Evolutionary conservation across 2,113 vertebrate species (phyloP).

Genomic region (Emydocephalus ijimae): DNA sequence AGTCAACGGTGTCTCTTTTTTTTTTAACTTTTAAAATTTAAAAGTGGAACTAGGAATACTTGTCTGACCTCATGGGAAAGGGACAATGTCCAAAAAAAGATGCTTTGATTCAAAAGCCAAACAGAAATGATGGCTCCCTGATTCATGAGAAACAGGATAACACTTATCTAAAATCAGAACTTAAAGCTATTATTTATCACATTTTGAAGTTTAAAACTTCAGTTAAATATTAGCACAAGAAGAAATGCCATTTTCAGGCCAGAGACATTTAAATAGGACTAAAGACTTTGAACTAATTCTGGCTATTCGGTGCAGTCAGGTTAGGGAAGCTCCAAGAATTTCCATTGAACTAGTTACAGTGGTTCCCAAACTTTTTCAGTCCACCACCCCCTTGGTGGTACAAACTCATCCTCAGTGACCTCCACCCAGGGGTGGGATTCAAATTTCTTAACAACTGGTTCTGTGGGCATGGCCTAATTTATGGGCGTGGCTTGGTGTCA

Average conservation of each 20-base stretch:
- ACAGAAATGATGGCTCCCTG: neutral
- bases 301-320: neutral
- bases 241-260: neutral
- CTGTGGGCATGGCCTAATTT: too few species aligned
- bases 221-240: neutral
- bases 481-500: too few species aligned
- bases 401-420: too few species aligned
- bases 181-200: neutral
- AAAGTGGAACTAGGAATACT: neutral
- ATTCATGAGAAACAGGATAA: neutral
- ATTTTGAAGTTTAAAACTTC: neutral
- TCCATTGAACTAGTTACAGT: too few species aligned
- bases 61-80: neutral
- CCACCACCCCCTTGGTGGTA: too few species aligned
- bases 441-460: too few species aligned
- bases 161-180: neutral
- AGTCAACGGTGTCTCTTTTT: neutral
- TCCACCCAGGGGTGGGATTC: too few species aligned
- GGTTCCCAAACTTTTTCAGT: too few species aligned
- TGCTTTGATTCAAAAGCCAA: neutral
- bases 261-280: neutral
- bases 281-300: neutral
- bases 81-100: neutral
- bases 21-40: neutral
- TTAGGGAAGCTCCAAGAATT: neutral